Conservation (phyloP, 2,113 vertebrate species). For the Zapornia atra region DNA sequence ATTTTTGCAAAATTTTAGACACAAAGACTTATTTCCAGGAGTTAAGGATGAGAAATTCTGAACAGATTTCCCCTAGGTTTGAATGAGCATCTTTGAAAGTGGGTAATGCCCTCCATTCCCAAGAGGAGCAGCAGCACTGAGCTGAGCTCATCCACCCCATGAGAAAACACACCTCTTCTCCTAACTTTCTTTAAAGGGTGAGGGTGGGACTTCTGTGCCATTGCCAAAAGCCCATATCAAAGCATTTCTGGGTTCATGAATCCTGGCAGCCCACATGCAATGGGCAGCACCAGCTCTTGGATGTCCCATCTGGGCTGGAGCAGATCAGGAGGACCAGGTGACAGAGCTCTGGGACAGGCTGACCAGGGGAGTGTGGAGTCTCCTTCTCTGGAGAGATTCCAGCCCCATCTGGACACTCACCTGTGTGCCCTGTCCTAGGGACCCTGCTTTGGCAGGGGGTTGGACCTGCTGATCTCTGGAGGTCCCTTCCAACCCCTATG, state of each 20-base stretch:
- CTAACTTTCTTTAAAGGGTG: not conserved
- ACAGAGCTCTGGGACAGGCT: no score
- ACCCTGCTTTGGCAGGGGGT: no score
- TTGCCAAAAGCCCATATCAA: not conserved
- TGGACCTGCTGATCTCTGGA: no score
- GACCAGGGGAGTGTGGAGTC: no score
- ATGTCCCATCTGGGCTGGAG: not conserved
- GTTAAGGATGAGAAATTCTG: not conserved
- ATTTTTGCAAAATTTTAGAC: not conserved
- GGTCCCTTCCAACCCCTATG: no score
- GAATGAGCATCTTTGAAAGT: not conserved
- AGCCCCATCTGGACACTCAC: no score
- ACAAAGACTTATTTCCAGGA: not conserved
- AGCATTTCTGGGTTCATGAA: not conserved
- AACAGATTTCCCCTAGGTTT: not conserved
- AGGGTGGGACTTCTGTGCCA: not conserved
- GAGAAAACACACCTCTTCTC: not conserved
- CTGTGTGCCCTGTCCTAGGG: no score
- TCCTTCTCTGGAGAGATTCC: no score
- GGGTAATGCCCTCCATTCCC: not conserved
- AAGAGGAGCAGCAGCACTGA: not conserved
- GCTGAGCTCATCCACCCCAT: not conserved
- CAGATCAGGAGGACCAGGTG: not conserved
- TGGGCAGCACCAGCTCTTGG: not conserved
- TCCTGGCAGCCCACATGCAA: not conserved